These are phyloP conservation scores for Ageneiosus marmoratus DNA, from an alignment of 2,113 vertebrate species.

Conservation along the genomic window DNA sequence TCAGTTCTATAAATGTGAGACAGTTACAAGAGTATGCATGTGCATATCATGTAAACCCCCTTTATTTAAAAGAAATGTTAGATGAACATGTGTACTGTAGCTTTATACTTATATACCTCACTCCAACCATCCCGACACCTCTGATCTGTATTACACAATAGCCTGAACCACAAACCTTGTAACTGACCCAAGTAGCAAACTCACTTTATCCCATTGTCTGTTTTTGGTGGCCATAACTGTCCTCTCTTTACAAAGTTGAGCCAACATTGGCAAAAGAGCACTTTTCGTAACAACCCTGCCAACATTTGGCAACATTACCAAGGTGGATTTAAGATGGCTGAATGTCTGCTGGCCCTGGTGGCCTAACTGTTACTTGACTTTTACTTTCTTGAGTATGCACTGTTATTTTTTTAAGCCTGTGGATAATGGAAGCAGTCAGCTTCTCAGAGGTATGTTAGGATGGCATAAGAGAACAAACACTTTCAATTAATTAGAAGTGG, in stretches of 20 bases:
- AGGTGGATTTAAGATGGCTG: background rate
- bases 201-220: background rate
- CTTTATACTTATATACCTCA: background rate
- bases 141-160: background rate
- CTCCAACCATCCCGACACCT: background rate
- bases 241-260: background rate
- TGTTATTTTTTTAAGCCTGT: background rate
- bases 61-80: background rate
- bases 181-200: background rate
- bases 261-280: background rate
- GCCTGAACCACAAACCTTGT: background rate
- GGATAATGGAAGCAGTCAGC: background rate
- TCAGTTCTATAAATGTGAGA: background rate
- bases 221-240: background rate
- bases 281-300: background rate
- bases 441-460: background rate
- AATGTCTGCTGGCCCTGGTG: background rate
- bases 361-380: background rate
- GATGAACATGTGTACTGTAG: background rate
- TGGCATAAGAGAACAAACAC: background rate
- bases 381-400: background rate
- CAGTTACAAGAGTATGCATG: too few relatives aligned
- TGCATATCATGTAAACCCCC: too few relatives aligned
- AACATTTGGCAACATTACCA: background rate
- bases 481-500: constrained; percentile 3